phyloP scores from a whole-genome alignment of 2,888 invertebrate genomes.

The Macrosiphum euphorbiae region DNA sequence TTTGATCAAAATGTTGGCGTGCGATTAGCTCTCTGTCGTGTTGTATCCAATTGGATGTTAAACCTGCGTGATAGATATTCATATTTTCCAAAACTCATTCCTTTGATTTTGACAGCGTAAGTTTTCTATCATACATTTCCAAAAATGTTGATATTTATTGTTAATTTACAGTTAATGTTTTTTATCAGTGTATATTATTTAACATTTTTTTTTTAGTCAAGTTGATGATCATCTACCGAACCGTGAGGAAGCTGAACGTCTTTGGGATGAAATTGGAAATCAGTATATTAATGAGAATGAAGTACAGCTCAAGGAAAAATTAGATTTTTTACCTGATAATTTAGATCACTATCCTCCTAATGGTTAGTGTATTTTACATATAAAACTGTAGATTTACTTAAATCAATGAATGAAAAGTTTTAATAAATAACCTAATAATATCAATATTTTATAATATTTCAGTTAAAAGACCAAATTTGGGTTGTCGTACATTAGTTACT shows the following conservation, averaged over 20 bases:
- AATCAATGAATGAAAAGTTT: neutral
- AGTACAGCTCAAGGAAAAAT: constrained; percentile 84
- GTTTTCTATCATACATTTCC: constrained; percentile 52
- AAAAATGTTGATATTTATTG: neutral
- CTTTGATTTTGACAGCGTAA: constrained; percentile 85
- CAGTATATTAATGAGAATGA: constrained; percentile 90
- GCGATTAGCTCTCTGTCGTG: constrained; percentile 80
- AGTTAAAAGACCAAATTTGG: constrained; percentile 84
- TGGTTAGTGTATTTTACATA: constrained; percentile 44
- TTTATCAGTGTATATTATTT: neutral
- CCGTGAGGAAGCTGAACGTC: constrained; percentile 74
- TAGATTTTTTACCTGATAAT: constrained; percentile 80
- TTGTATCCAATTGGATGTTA: constrained; percentile 84
- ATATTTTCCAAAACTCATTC: constrained; percentile 87
- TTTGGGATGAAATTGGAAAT: constrained; percentile 83
- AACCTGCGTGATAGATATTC: constrained; percentile 88
- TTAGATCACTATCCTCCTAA: constrained; percentile 81
- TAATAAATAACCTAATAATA: constrained; percentile 4
- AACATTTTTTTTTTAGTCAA: constrained; percentile 72
- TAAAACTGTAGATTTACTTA: neutral
- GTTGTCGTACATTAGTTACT: constrained; percentile 83
- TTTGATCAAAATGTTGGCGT: constrained; percentile 89
- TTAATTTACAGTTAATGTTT: neutral
- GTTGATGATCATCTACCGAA: constrained; percentile 85
- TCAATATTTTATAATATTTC: constrained; percentile 67